Conservation (phyloP, 2,113 vertebrate genomes). For the Dolichallabes microphthalmus region DNA sequence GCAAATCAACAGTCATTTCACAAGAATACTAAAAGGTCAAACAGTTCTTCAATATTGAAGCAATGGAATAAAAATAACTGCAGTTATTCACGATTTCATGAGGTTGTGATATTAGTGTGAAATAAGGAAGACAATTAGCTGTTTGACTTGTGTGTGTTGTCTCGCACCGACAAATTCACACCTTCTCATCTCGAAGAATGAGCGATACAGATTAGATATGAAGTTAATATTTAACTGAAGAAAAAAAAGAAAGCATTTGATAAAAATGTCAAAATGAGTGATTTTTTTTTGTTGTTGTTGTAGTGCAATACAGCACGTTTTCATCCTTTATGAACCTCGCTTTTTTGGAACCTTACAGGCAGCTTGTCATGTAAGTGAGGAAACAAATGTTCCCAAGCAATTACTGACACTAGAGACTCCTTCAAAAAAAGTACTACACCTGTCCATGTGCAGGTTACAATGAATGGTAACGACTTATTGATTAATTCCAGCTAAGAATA, state of each 20-base stretch:
- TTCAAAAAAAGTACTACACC: background rate
- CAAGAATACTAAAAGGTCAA: background rate
- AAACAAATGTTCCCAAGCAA: background rate
- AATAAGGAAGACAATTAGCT: background rate
- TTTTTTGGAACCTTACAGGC: background rate
- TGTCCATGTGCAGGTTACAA: background rate
- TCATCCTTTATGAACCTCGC: background rate
- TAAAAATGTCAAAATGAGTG: background rate
- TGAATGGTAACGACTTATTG: no score
- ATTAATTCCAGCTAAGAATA: no score
- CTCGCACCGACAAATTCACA: background rate
- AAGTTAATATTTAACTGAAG: background rate
- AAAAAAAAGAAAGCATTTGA: background rate
- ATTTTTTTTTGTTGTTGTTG: no score
- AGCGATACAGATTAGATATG: background rate
- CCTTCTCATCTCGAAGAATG: background rate
- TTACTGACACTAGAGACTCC: background rate
- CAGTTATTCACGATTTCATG: background rate
- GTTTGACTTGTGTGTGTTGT: background rate
- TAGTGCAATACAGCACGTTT: background rate
- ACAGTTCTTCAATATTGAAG: background rate
- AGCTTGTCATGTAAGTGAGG: background rate
- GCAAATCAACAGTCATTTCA: background rate
- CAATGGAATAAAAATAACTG: background rate
- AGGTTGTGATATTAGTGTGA: background rate